These are phyloP conservation scores for Drosophila histrio DNA, from an alignment of 2,888 invertebrate species.

Conservation along the genomic window DNA sequence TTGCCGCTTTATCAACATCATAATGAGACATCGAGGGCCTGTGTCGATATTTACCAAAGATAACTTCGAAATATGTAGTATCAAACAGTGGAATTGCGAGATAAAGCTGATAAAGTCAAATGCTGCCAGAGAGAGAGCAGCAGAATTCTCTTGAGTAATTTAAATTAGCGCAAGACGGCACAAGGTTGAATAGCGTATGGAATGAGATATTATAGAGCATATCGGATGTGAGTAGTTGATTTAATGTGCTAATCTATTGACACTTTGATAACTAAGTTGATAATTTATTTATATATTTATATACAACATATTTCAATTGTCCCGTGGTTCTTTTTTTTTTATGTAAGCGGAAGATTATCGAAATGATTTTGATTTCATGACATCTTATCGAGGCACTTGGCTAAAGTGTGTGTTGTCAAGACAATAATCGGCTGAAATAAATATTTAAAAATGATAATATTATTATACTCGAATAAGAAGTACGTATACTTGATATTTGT, in stretches of 20 bases:
- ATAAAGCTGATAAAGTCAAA: neutral
- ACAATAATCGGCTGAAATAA: slow-evolving; percentile 24
- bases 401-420: slow-evolving; percentile 26
- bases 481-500: neutral
- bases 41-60: slow-evolving; percentile 35
- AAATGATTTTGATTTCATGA: slow-evolving; percentile 18
- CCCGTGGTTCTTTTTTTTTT: neutral
- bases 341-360: slow-evolving; percentile 12
- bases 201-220: neutral
- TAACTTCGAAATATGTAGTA: slow-evolving; percentile 10
- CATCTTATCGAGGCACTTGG: slow-evolving; percentile 39
- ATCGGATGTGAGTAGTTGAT: neutral
- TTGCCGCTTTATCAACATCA: neutral
- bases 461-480: neutral
- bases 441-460: slow-evolving; percentile 1
- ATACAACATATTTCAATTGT: slow-evolving; percentile 15
- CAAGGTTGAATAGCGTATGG: neutral
- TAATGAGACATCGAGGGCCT: neutral
- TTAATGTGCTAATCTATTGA: slow-evolving; percentile 24
- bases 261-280: slow-evolving; percentile 18
- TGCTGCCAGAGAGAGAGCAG: neutral
- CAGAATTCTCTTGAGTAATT: neutral
- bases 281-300: slow-evolving; percentile 26
- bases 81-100: neutral
- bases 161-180: neutral